These are phyloP conservation scores for Rhagoletis pomonella DNA, from an alignment of 1,140 invertebrate species.

Conservation along the genomic window DNA sequence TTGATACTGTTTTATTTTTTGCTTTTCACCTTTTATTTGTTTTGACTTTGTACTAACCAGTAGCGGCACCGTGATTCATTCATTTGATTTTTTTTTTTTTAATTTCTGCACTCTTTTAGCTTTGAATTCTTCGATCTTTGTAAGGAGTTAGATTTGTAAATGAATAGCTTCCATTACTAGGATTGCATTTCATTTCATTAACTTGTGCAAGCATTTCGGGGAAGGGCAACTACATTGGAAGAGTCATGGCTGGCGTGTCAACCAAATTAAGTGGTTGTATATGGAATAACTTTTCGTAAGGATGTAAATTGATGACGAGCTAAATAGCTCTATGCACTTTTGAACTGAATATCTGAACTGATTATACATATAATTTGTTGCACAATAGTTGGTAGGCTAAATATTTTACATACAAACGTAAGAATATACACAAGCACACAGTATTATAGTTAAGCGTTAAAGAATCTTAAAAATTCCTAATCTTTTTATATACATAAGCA, in stretches of 20 bases:
- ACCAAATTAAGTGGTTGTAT: no score
- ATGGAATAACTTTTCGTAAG: neutral
- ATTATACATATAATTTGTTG: no score
- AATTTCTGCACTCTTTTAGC: neutral
- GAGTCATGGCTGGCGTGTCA: no score
- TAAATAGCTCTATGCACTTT: neutral
- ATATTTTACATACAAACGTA: no score
- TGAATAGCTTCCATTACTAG: conserved; percentile 33
- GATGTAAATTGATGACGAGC: no score
- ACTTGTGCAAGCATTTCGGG: neutral
- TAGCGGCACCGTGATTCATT: neutral
- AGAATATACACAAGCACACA: no score
- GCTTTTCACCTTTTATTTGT: neutral
- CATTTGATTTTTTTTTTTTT: neutral
- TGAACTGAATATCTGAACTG: neutral
- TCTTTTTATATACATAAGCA: no score
- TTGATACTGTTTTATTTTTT: neutral
- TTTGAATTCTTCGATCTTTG: conserved; percentile 32
- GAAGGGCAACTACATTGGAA: neutral
- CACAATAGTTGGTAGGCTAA: no score
- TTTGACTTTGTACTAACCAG: neutral
- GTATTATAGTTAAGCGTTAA: no score
- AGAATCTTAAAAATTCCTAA: no score
- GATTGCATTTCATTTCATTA: conserved; percentile 51
- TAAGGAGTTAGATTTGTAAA: conserved; percentile 22